These are phyloP conservation scores for Lonchura striata DNA, from an alignment of 2,113 vertebrate species.

Conservation along the genomic window DNA sequence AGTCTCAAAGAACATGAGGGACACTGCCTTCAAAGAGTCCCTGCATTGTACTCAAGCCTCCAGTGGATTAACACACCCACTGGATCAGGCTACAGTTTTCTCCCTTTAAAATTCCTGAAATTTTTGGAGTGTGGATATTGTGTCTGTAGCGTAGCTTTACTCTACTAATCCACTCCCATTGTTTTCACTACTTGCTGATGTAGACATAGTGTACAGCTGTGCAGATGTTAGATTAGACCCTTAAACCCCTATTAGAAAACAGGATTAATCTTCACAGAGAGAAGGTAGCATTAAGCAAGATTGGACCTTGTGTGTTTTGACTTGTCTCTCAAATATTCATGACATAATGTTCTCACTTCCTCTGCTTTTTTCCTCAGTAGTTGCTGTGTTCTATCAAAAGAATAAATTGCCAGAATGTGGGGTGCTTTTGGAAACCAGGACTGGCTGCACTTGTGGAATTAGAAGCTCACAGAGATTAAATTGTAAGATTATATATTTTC, in stretches of 20 bases:
- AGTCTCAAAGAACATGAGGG: background rate
- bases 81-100: accelerated
- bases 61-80: background rate
- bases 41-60: background rate
- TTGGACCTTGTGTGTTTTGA: background rate
- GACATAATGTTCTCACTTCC: background rate
- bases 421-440: background rate
- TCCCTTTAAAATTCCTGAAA: background rate
- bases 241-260: background rate
- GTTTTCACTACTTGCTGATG: background rate
- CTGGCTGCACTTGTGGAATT: background rate
- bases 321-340: background rate
- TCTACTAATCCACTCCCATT: background rate
- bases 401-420: background rate
- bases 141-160: background rate
- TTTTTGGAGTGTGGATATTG: background rate
- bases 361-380: background rate
- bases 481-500: background rate
- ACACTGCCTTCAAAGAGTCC: background rate
- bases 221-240: background rate
- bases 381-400: background rate
- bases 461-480: background rate
- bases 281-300: background rate
- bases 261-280: background rate
- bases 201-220: accelerated